Evolutionary conservation across 1,140 invertebrate species (phyloP), one percentile per base, ranked within the genome.

Genomic region (Lucilia sericata): DNA sequence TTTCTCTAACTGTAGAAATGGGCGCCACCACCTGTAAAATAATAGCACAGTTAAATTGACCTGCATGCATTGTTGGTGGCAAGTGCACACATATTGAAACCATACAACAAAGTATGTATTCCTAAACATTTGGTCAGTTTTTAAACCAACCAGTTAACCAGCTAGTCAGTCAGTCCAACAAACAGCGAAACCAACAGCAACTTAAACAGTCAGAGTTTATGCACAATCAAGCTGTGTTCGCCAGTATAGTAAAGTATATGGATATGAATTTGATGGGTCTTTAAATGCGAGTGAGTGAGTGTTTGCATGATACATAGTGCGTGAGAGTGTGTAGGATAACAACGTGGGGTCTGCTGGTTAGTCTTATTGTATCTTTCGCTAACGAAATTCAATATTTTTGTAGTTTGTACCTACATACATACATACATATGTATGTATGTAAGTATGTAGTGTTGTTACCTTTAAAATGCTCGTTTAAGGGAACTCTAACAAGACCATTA

Each of bases 381-480:
- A 80, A 19, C 3, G 76, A 47, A 80, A 80, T 80, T 80, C 76
- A 80, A 80, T 80, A 49, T 36, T 42, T 78, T 78, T 60, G 14
- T 60, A 14, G 55, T n/a, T 60, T 17, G 13, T 17, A 30, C 1
- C 55, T 42, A 42, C 42, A 42, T 42, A 7, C 5, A 42, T 42
- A 42, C 5, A 5, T 42, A 60, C n/a, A 3, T 3, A 30, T 30
- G 25, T n/a, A 60, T 60, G 13, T 7, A 7, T 5, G 55, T n/a
- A n/a, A n/a, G n/a, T n/a, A 14, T 60, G 55, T 60, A 30, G 25
- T 60, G 17, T 60, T 60, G 55, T 60, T 60, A n/a, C 4, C 19
- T 49, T 80, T 49, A 80, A 80, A 51, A 80, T 25, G 42, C 19
- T 80, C 19, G 34, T 80, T 80, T 19, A 30, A 49, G 42, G 47